Conservation (phyloP, 2,113 vertebrate species). For the Pseudorasbora parva region DNA sequence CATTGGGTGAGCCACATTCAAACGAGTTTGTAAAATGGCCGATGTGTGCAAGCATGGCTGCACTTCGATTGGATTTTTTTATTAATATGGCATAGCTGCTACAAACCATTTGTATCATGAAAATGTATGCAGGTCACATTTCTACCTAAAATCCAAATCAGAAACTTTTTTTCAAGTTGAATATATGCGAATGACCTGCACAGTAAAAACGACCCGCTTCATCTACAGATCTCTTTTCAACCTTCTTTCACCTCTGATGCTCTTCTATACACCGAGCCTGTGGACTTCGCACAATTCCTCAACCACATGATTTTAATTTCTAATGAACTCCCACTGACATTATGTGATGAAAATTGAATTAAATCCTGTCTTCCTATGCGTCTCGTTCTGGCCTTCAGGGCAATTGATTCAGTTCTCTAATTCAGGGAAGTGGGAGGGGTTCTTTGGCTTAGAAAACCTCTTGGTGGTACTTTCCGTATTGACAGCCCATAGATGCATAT, state of each 20-base stretch:
- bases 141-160: background rate
- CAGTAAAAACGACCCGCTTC: background rate
- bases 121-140: slow-evolving; percentile 9
- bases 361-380: slow-evolving; percentile 28
- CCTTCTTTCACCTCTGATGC: background rate
- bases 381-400: slow-evolving; percentile 17
- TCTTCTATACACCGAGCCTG: background rate
- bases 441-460: slow-evolving; percentile 16
- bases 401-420: slow-evolving; percentile 28
- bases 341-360: slow-evolving; percentile 28
- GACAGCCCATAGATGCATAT: slow-evolving; percentile 25
- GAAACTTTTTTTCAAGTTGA: background rate
- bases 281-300: background rate
- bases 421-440: slow-evolving; percentile 12
- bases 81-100: background rate
- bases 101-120: background rate
- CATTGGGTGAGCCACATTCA: background rate
- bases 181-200: background rate
- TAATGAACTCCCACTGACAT: slow-evolving; percentile 15
- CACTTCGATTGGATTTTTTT: background rate
- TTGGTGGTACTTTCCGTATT: slow-evolving; percentile 21
- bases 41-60: background rate
- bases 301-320: background rate
- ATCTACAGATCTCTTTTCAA: background rate
- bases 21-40: background rate